phyloP scores from a whole-genome alignment of 1,140 invertebrate species.

The Drosophila parabipectinata region DNA sequence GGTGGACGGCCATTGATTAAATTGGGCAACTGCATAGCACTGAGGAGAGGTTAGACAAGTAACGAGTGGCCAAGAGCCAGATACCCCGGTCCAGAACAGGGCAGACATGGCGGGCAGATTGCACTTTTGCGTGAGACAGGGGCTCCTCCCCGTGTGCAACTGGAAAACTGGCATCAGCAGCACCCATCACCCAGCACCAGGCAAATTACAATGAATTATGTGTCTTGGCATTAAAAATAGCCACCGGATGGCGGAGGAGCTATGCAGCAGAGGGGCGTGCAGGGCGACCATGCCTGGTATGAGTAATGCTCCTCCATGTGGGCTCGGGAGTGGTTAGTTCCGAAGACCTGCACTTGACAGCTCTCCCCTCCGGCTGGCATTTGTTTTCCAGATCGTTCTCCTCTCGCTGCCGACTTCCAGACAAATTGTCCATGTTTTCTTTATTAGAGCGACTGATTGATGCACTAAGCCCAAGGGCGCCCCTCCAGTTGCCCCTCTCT shows the following conservation, averaged over 20 bases:
- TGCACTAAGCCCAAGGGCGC: slow-evolving; percentile 64
- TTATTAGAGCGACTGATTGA: slow-evolving; percentile 42
- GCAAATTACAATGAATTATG: slow-evolving; percentile 81
- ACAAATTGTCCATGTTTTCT: slow-evolving; percentile 48
- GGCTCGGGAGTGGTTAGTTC: slow-evolving; percentile 31
- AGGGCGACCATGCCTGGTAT: slow-evolving; percentile 56
- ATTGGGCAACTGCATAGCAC: slow-evolving; percentile 25
- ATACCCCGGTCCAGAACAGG: too few relatives aligned
- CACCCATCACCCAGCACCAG: neutral
- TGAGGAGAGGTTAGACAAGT: neutral
- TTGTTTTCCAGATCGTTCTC: slow-evolving; percentile 32
- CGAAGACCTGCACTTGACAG: slow-evolving; percentile 55
- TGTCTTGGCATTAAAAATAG: slow-evolving; percentile 78
- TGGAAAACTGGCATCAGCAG: slow-evolving; percentile 55
- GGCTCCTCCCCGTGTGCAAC: slow-evolving; percentile 52
- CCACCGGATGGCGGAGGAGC: slow-evolving; percentile 10
- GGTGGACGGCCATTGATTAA: slow-evolving; percentile 45
- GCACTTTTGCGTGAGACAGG: slow-evolving; percentile 62
- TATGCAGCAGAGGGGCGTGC: neutral
- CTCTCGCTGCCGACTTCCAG: neutral
- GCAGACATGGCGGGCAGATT: slow-evolving; percentile 25
- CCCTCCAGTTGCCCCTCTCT: neutral
- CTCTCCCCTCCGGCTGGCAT: slow-evolving; percentile 31
- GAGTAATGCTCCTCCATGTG: slow-evolving; percentile 55
- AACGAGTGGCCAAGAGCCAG: too few relatives aligned